A percentile compares a stretch with the other conserved stretches of the same genome.
phyloP scores from a whole-genome alignment of 1,140 invertebrate genomes.

The Leptinotarsa undecemlineata region DNA sequence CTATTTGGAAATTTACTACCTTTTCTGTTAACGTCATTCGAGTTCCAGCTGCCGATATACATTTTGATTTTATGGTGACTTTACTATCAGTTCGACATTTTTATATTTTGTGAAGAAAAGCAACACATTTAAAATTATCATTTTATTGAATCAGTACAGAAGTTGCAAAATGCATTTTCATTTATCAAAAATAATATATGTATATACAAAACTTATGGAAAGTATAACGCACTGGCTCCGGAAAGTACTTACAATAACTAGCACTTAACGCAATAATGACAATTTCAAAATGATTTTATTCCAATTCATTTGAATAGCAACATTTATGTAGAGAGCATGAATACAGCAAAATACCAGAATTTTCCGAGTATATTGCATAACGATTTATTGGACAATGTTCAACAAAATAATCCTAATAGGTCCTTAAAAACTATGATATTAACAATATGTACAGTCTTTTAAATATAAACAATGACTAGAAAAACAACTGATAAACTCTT shows the following conservation, averaged over 20 bases:
- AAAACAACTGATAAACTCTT: conserved; percentile 47
- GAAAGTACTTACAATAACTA: neutral
- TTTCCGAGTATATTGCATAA: conserved; percentile 16
- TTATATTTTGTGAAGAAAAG: neutral
- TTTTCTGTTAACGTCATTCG: neutral
- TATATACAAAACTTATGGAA: conserved; percentile 23
- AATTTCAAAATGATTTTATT: neutral
- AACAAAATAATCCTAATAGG: conserved; percentile 18
- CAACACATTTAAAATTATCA: conserved; percentile 24
- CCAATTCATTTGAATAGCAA: conserved; percentile 11
- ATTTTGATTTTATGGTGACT: conserved; percentile 2
- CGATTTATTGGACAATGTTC: neutral
- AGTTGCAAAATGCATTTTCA: conserved; percentile 23
- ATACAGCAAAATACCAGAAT: neutral
- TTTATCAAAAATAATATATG: conserved; percentile 33
- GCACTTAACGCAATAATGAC: neutral
- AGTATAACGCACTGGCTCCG: neutral
- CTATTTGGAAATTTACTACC: conserved; percentile 32
- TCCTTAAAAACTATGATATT: conserved; percentile 32
- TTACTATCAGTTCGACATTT: conserved; percentile 2
- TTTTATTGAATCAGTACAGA: conserved; percentile 40
- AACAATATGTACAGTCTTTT: conserved; percentile 50
- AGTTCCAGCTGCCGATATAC: conserved; percentile 14
- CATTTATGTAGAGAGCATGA: neutral
- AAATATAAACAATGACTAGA: conserved; percentile 52